Evolutionary conservation across 1,140 invertebrate genomes (phyloP), one percentile per base, ranked within the genome.

Genomic region (Thalassaphorura encarpata): DNA sequence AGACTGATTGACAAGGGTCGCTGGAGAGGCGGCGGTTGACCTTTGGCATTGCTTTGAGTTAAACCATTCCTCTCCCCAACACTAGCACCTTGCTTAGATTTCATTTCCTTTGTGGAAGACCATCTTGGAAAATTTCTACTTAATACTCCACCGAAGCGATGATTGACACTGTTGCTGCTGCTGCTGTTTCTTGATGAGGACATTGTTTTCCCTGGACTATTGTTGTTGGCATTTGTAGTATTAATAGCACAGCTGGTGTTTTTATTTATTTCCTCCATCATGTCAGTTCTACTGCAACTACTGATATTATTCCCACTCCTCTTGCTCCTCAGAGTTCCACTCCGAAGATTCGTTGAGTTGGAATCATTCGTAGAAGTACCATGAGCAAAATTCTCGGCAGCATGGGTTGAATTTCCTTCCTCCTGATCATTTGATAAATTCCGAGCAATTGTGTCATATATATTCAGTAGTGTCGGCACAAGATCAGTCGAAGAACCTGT

Each of bases 1-100:
- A 88, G n/a, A 70, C 85, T 87, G 66, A 85, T 83, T 36, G 85
- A 89, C 19, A 86, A 68, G n/a, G 84, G 84, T 58, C 84, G 58
- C 56, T 69, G 67, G 16, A 56, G 40, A 42, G 52, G 54, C 11
- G 27, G 13, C 15, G 15, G n/a, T n/a, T 27, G 29, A 4, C 40
- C 24, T 21, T 27, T n/a, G n/a, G n/a, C n/a, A n/a, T n/a, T n/a
- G n/a, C n/a, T n/a, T n/a, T n/a, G n/a, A n/a, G 13, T 27, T 51
- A 42, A 13, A 23, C 8, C 45, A 15, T 23, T 54, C 18, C 23
- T 27, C 15, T 51, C 43, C 27, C 15, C 36, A n/a, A 24, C 18
- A 16, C 15, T 19, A 54, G 43, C 53, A 54, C 39, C 53, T n/a
- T n/a, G 39, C 26, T 51, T 57, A 19, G 48, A 13, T 57, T 42